Evolutionary conservation across 2,113 vertebrate genomes (phyloP).

Genomic region (Phylloscopus trochilus): DNA sequence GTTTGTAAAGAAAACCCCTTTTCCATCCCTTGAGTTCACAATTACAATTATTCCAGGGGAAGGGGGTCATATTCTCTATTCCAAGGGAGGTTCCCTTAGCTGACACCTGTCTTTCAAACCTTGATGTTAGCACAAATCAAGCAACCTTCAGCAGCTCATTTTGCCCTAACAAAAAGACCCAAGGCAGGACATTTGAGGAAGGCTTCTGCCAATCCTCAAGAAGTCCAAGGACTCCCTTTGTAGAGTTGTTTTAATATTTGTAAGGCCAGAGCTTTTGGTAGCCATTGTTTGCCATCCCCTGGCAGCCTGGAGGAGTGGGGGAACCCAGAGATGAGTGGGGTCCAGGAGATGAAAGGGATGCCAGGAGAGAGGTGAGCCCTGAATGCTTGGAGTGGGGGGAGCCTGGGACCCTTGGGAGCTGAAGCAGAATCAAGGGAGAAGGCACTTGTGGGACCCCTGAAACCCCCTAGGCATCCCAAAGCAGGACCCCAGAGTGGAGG

Average conservation of each 20-base stretch:
- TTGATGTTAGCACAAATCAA: neutral
- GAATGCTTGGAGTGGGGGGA: neutral
- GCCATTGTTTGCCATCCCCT: neutral
- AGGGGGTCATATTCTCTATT: neutral
- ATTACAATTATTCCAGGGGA: neutral
- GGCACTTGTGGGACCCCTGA: neutral
- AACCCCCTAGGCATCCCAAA: neutral
- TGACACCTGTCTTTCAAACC: neutral
- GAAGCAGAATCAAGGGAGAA: neutral
- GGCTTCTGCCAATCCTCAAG: neutral
- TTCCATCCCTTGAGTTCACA: neutral
- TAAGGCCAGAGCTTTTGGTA: neutral
- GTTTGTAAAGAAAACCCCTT: neutral
- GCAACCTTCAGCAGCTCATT: neutral
- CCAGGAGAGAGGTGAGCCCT: neutral
- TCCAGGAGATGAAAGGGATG: neutral
- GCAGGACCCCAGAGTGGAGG: neutral
- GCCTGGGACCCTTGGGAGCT: too few relatives aligned
- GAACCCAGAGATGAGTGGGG: neutral
- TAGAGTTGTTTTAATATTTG: neutral
- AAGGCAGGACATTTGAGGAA: neutral
- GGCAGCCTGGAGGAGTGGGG: neutral
- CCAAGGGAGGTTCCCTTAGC: neutral
- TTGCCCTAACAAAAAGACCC: neutral
- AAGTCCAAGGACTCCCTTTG: neutral